Evolutionary conservation across 2,113 vertebrate genomes (phyloP).

Genomic region (Dicrurus megarhynchus): DNA sequence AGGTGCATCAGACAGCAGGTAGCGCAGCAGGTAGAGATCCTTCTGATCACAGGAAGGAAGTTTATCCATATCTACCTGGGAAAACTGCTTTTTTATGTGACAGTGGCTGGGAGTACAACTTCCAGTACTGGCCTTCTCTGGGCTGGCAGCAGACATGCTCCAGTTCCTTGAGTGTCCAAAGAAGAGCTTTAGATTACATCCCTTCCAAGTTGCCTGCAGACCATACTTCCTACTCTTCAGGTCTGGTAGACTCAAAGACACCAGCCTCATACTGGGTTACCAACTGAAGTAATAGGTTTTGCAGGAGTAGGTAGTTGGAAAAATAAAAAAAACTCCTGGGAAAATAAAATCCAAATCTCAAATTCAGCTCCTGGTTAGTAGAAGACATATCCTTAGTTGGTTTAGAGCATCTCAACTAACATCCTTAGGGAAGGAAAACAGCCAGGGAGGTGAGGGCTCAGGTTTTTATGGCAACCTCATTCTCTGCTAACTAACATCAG

Average conservation of each 20-base stretch:
- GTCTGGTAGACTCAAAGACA: background rate
- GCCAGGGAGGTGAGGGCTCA: background rate
- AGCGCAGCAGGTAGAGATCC: background rate
- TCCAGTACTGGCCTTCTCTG: background rate
- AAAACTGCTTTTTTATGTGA: background rate
- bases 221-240: background rate
- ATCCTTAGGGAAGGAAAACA: background rate
- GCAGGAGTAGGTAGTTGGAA: background rate
- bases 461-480: background rate
- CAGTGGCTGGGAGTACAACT: background rate
- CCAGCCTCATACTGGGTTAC: background rate
- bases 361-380: background rate
- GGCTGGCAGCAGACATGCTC: background rate
- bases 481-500: background rate
- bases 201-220: background rate
- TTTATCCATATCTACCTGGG: background rate
- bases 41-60: fast-evolving
- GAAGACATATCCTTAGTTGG: background rate
- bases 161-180: background rate
- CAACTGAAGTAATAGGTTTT: background rate
- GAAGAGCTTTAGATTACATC: background rate
- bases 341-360: background rate
- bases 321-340: background rate
- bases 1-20: background rate
- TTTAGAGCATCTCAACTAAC: background rate